A percentile compares a stretch with the other conserved stretches of the same genome.
These are phyloP conservation scores for Phacellophora camtschatica DNA, from an alignment of 30 jellyfish, hydroid and myxozoan genomes.

Conservation along the genomic window DNA sequence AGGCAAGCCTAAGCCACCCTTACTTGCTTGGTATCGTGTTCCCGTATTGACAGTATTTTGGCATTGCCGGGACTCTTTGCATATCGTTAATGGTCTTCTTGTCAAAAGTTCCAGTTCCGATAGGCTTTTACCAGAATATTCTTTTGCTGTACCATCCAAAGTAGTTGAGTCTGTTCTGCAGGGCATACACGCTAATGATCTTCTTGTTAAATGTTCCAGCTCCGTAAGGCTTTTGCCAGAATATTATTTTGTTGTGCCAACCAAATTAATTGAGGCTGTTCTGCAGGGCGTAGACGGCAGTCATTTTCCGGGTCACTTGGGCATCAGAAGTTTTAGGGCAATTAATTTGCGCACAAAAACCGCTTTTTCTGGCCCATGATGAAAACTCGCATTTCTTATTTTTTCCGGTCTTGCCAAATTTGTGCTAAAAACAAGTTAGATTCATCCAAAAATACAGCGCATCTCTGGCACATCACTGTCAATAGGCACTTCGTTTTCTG, in stretches of 20 bases:
- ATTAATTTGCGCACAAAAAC: background rate
- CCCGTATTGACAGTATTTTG: background rate
- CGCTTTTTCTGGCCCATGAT: slow-evolving; percentile 37
- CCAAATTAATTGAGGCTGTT: background rate
- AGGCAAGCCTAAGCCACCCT: background rate
- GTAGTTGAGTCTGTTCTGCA: background rate
- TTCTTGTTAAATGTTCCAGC: too few relatives aligned
- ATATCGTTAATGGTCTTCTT: too few relatives aligned
- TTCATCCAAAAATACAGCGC: slow-evolving; percentile 3
- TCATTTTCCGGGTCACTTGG: slow-evolving; percentile 37
- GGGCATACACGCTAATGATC: too few relatives aligned
- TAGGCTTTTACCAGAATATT: background rate
- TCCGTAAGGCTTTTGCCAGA: background rate
- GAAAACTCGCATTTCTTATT: slow-evolving; percentile 40
- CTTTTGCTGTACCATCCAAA: background rate
- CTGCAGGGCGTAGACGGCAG: slow-evolving; percentile 37
- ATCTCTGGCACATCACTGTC: slow-evolving; percentile 21
- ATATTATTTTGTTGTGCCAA: slow-evolving; percentile 29
- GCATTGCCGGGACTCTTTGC: background rate
- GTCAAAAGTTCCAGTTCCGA: background rate
- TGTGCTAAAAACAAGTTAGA: background rate
- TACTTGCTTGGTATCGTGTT: background rate
- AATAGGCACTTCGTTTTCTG: slow-evolving; percentile 22
- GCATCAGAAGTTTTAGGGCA: background rate
- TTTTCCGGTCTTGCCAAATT: background rate